Percentiles rank a stretch among this genome's conserved stretches.
Evolutionary conservation across 2,113 vertebrate genomes (phyloP).

Genomic region (Pedetes capensis): DNA sequence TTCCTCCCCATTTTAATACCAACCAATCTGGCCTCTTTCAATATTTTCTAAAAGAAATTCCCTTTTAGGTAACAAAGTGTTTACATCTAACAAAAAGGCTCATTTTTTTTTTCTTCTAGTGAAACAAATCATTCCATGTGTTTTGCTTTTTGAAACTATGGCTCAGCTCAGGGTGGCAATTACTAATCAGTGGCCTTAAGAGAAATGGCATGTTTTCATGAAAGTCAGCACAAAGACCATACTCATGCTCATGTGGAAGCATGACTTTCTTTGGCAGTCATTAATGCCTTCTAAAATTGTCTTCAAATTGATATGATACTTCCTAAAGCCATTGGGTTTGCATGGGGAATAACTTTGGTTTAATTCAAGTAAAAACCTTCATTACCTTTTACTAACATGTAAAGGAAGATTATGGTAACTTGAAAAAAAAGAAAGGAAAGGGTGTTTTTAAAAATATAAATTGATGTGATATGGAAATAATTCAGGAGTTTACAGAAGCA

Average conservation of each 20-base stretch:
- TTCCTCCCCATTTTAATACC: constrained; percentile 17
- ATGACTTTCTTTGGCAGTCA: neutral
- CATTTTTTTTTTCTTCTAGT: neutral
- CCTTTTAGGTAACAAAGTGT: constrained; percentile 34
- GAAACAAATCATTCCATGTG: constrained; percentile 16
- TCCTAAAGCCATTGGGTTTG: neutral
- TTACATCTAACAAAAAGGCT: constrained; percentile 2
- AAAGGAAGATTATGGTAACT: constrained; percentile 42
- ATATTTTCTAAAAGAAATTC: constrained; percentile 43
- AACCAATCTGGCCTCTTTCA: neutral
- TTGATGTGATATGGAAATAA: neutral
- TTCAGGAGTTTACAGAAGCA: neutral
- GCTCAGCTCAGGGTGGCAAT: neutral
- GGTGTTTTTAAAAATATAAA: constrained; percentile 22
- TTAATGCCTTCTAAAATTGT: neutral
- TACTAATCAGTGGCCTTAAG: neutral
- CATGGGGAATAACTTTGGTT: neutral
- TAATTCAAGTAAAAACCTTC: constrained; percentile 46
- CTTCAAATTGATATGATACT: neutral
- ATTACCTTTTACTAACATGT: constrained; percentile 42
- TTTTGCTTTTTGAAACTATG: constrained; percentile 45
- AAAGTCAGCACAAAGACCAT: neutral
- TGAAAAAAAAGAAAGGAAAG: constrained; percentile 44
- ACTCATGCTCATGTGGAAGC: neutral
- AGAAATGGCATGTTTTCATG: neutral